Percentiles rank a stretch among this genome's conserved stretches.
These are phyloP conservation scores for Macrostomum cliftonense DNA, from an alignment of 2,888 invertebrate species.

Conservation along the genomic window DNA sequence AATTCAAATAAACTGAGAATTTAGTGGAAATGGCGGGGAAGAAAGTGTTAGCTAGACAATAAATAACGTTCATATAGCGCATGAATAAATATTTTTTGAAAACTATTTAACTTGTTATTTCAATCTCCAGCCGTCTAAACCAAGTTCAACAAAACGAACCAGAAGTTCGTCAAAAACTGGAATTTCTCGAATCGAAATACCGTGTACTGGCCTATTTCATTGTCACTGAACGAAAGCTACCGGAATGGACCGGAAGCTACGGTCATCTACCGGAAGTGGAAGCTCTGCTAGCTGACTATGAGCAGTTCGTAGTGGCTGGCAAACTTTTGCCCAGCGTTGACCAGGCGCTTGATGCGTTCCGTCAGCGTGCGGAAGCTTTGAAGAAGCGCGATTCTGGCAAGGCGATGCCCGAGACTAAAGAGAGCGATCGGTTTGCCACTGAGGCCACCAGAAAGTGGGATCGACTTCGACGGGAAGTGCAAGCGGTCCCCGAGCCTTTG, in stretches of 20 bases:
- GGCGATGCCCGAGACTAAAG: too few species aligned
- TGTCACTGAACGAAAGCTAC: slow-evolving; percentile 67
- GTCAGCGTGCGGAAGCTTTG: background rate
- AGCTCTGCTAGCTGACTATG: slow-evolving; percentile 24
- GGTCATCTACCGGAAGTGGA: slow-evolving; percentile 42
- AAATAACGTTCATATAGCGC: too few species aligned
- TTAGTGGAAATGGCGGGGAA: too few species aligned
- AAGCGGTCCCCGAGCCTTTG: too few species aligned
- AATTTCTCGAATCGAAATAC: slow-evolving; percentile 31
- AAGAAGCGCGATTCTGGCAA: background rate
- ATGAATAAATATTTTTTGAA: too few species aligned
- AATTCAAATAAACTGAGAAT: too few species aligned
- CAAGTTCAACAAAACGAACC: background rate
- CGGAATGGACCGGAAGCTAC: slow-evolving; percentile 71
- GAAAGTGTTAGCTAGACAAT: too few species aligned
- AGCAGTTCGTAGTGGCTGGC: slow-evolving; percentile 8
- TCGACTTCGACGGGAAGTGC: too few species aligned
- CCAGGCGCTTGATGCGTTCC: background rate
- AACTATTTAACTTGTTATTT: too few species aligned
- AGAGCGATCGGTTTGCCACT: too few species aligned
- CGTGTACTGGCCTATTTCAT: slow-evolving; percentile 76
- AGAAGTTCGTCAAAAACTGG: slow-evolving; percentile 16
- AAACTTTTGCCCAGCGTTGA: background rate
- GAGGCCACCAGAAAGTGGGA: too few species aligned
- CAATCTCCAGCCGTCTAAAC: background rate